Evolutionary conservation across 1,140 invertebrate species (phyloP).

Genomic region (Helicoverpa zea): DNA sequence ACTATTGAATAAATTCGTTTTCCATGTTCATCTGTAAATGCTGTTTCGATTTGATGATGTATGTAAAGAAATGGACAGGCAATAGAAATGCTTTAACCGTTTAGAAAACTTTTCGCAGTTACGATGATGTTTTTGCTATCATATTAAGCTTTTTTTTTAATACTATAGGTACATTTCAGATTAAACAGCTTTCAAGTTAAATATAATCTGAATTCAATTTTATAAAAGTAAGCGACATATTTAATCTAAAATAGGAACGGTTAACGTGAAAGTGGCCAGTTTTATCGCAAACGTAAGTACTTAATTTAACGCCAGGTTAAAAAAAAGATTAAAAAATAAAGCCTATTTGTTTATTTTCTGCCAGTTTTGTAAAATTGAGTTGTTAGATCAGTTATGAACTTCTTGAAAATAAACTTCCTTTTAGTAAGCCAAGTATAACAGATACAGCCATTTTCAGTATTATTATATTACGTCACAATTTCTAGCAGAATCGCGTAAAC

Average conservation of each 20-base stretch:
- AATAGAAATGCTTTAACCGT: background rate
- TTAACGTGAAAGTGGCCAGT: slow-evolving; percentile 29
- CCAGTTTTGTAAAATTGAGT: slow-evolving; percentile 38
- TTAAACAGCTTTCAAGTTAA: slow-evolving; percentile 12
- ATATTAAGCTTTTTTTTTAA: slow-evolving; percentile 6
- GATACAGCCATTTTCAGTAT: slow-evolving; percentile 42
- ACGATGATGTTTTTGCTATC: background rate
- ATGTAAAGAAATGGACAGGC: background rate
- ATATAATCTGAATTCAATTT: slow-evolving; percentile 22
- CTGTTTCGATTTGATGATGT: background rate
- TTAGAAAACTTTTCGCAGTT: background rate
- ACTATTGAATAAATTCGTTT: background rate
- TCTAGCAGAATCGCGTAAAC: slow-evolving; percentile 79
- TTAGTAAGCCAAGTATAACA: slow-evolving; percentile 9
- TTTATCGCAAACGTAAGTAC: background rate
- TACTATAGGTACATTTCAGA: slow-evolving; percentile 19
- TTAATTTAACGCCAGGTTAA: slow-evolving; percentile 40
- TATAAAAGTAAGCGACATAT: slow-evolving; percentile 10
- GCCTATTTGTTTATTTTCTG: slow-evolving; percentile 8
- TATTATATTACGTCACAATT: slow-evolving; percentile 69
- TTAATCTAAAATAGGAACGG: slow-evolving; percentile 24
- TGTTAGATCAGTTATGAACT: slow-evolving; percentile 6
- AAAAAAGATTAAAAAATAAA: slow-evolving; percentile 20
- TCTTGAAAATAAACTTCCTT: slow-evolving; percentile 17
- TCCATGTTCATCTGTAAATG: background rate